These are phyloP conservation scores for Vannuccia rotundouncinata DNA, from an alignment of 2,888 invertebrate genomes.

Conservation along the genomic window DNA sequence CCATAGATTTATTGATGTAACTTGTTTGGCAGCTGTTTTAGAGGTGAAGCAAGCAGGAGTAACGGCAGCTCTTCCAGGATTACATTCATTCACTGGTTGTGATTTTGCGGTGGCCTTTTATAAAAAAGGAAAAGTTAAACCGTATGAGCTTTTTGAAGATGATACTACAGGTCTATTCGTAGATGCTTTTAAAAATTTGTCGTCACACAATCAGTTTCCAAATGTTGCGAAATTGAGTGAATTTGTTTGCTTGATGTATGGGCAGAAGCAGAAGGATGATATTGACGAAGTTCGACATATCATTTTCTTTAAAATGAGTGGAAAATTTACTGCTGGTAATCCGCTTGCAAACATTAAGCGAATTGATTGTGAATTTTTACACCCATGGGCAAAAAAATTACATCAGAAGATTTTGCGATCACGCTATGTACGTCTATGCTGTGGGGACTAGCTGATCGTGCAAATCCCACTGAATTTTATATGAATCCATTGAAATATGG, in stretches of 20 bases:
- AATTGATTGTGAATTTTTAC: constrained; percentile 11
- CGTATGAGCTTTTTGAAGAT: neutral
- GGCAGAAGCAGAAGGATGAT: constrained; percentile 3
- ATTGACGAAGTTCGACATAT: constrained; percentile 6
- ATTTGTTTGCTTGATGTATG: neutral
- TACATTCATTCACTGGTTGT: constrained; percentile 36
- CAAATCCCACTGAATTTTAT: neutral
- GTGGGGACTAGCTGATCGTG: constrained; percentile 2
- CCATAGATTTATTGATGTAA: constrained; percentile 33
- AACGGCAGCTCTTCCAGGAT: constrained; percentile 32
- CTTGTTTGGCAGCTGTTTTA: constrained; percentile 13
- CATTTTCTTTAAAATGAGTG: constrained; percentile 13
- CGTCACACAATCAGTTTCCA: neutral
- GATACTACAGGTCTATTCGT: neutral
- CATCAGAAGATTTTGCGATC: constrained; percentile 16
- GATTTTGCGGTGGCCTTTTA: constrained; percentile 33
- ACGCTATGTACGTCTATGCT: constrained; percentile 2
- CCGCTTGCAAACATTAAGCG: neutral
- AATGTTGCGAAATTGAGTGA: neutral
- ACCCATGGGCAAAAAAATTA: neutral
- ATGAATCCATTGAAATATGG: constrained; percentile 2
- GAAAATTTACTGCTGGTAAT: constrained; percentile 10
- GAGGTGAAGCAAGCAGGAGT: neutral
- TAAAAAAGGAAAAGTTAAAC: neutral
- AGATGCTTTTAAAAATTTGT: neutral